Base-by-base conservation (phyloP, 2,888 invertebrate species). In the Tiliacea citrago region DNA sequence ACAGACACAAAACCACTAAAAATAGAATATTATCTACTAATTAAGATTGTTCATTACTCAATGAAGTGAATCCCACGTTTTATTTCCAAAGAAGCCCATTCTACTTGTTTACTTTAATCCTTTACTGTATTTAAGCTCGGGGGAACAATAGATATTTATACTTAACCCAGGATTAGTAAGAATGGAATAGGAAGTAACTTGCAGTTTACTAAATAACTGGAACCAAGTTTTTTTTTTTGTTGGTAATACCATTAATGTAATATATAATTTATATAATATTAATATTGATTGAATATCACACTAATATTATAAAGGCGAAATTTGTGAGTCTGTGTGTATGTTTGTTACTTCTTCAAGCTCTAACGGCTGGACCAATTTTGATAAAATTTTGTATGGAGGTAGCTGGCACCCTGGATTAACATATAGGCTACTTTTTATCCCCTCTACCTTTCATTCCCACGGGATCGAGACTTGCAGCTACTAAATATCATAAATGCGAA, bases 111-210 rank as follows among this genome's bases (percentile, higher is more conserved):
- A 13, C 42, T 51, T 75, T 10, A 77, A 66, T 65, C 68, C 55
- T 69, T 67, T 61, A 18, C 57, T 63, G 67, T 63, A 67, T 51
- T 62, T 57, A 62, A 61, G 18, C 82, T 82, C 60, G 16, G 16
- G 69, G 65, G 60, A 61, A 68, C 69, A 66, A 79, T 66, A 77
- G 35, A 66, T 82, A 3, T 77, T 75, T 77, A 51, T 68, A 16
- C 47, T 53, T 35, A 68, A 2, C 39, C 57, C 29, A 0, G 62
- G 77, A 68, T 68, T 63, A 58, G 8, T 35, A 1, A 6, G 39
- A 77, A 63, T 57, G 2, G 68, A 77, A 78, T 82, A 68, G 13
- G 77, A 82, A 81, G 45, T 62, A 12, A 35, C 29, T 47, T 35
- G 5, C 67, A 57, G 13, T 81, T 67, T 29, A 66, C 51, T 67